Base-by-base conservation (phyloP, 2,113 vertebrate species). In the Pica pica region DNA sequence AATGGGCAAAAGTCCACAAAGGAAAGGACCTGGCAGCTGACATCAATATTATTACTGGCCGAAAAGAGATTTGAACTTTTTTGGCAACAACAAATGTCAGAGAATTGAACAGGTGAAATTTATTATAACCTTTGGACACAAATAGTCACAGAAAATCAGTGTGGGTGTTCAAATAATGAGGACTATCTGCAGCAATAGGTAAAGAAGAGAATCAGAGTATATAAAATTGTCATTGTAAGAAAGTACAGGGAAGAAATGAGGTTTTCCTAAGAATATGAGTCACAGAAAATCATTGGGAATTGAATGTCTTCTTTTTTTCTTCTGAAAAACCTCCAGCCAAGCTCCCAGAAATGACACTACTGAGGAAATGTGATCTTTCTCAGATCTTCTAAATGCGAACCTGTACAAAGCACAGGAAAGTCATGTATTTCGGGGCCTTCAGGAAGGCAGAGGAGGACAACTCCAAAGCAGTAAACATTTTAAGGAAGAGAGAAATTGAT, bases 1-100 rank as follows among this genome's bases (percentile, higher is more conserved):
- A 97, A 95, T 83, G 89, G 83, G 78, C 78, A 94, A 90, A 88
- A 86, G 77, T 93, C 94, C 87, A 83, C 90, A 83, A 91, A 90
- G 56, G 56, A 95, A 91, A 70, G 56, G 70, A 88, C 57, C 57
- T 89, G 35, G 85, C 87, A 95, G 67, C 90, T 88, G 89, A 76
- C 53, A 71, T 60, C 53, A 61, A 3, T 93, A 82, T 93, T 97
- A 60, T 94, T 86, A 71, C 42, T 96, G 90, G 85, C 92, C 90
- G 76, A 83, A 92, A 94, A 94, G 85, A 83, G 44, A 81, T 85
- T 88, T 64, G 30, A 94, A 83, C 33, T 37, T 90, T 46, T 49
- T 81, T 94, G 89, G 63, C 90, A 86, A 61, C 76, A 87, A 76
- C 61, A 82, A 81, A 90, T 71, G 49, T 84, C 74, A 87, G 71